Evolutionary conservation across 2,797 vertebrate genomes (phyloP), one percentile per base, ranked within the genome.

Genomic region (Rhinatrema bivittatum): DNA sequence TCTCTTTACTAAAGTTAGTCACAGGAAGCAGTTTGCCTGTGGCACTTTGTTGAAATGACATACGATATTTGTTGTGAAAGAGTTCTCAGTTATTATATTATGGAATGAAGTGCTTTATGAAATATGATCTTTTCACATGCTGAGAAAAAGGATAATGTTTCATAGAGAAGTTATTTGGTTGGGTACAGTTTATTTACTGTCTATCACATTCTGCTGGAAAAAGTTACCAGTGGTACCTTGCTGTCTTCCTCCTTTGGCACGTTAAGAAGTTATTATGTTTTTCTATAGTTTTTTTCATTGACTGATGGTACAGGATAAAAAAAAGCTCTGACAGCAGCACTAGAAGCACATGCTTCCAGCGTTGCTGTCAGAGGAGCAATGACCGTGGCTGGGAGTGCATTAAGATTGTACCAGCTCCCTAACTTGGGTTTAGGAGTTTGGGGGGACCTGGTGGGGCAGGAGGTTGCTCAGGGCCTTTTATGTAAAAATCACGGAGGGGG

Each of bases 261-360:
- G 39, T 50, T 45, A 6, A 15, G 36, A 47, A 32, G 25, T 27
- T 34, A 48, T 25, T 36, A 42, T 56, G 25, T 26, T 63, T 63
- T 42, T 30, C 29, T 44, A 32, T 23, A 30, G 38, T 17, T 30
- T 32, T n/a, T 60, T 21, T 20, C 26, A 32, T 24, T 38, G 40
- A 50, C 52, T 58, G 47, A 42, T 50, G 46, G 37, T 39, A 42
- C 39, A n/a, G n/a, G n/a, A n/a, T n/a, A n/a, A n/a, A n/a, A n/a
- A n/a, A n/a, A n/a, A n/a, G n/a, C n/a, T n/a, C n/a, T n/a, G n/a
- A n/a, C n/a, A n/a, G n/a, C n/a, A n/a, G n/a, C n/a, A n/a, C n/a
- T n/a, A n/a, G n/a, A n/a, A n/a, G n/a, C n/a, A n/a, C n/a, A n/a
- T n/a, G n/a, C n/a, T n/a, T n/a, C n/a, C n/a, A n/a, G n/a, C n/a